Conservation (phyloP, 2,888 invertebrate genomes). For the Meliscaeva auricollis region DNA sequence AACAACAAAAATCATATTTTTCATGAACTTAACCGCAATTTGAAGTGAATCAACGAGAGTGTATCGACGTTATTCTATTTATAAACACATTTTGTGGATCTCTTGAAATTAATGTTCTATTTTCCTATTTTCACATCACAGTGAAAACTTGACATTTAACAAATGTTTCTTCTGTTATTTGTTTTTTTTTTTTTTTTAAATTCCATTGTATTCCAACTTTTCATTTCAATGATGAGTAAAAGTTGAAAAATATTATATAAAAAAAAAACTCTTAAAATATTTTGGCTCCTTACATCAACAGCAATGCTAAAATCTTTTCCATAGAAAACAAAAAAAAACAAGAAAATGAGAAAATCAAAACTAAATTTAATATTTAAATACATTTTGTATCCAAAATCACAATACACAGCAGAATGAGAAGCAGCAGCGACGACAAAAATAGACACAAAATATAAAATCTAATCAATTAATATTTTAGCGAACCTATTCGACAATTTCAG, state of each 20-base stretch:
- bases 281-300: background rate
- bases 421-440: background rate
- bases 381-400: background rate
- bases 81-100: background rate
- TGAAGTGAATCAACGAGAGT: background rate
- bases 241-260: background rate
- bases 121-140: slow-evolving; percentile 9
- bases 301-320: background rate
- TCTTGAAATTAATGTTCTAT: slow-evolving; percentile 25
- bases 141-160: slow-evolving; percentile 30
- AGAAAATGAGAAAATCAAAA: no score
- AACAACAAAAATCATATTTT: background rate
- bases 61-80: background rate
- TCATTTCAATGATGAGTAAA: background rate
- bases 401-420: background rate
- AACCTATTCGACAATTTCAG: slow-evolving; percentile 10
- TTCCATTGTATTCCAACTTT: background rate
- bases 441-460: background rate
- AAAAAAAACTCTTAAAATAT: background rate
- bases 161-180: slow-evolving; percentile 15
- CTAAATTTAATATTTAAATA: background rate
- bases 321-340: background rate
- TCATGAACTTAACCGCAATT: background rate
- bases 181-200: slow-evolving; percentile 1
- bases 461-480: slow-evolving; percentile 28